Evolutionary conservation across 2,797 vertebrate genomes (phyloP).

Genomic region (Coregonus ussuriensis): DNA sequence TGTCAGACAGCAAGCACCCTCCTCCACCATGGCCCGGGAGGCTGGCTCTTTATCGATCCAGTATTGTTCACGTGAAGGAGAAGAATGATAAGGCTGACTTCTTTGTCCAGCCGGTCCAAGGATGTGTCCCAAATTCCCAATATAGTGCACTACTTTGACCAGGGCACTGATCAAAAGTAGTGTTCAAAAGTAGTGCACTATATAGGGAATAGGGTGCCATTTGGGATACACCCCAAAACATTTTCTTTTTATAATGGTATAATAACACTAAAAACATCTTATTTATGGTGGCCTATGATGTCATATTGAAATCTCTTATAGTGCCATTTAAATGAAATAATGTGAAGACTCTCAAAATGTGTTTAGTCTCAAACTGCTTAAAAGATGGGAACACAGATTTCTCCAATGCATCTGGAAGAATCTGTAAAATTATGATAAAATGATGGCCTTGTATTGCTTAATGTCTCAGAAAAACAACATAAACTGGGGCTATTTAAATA

Average conservation of each 20-base stretch:
- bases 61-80: not conserved
- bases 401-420: not conserved
- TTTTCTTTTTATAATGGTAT: not conserved
- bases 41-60: constrained; percentile 42
- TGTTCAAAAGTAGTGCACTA: not conserved
- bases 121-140: no score
- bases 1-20: not conserved
- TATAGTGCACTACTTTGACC: no score
- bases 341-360: constrained; percentile 13
- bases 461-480: constrained; percentile 51
- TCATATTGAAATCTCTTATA: not conserved
- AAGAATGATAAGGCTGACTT: constrained; percentile 27
- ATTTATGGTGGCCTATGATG: not conserved
- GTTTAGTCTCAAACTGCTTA: constrained; percentile 8
- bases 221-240: not conserved
- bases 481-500: constrained; percentile 29
- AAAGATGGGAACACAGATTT: constrained; percentile 25
- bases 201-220: not conserved
- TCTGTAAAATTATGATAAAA: constrained; percentile 60
- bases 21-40: constrained; percentile 5
- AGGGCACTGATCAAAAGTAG: not conserved
- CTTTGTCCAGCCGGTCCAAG: not conserved
- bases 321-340: not conserved
- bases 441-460: constrained; percentile 50
- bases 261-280: not conserved